Conservation (phyloP, 2,113 vertebrate species). For the Daphoenositta chrysoptera region DNA sequence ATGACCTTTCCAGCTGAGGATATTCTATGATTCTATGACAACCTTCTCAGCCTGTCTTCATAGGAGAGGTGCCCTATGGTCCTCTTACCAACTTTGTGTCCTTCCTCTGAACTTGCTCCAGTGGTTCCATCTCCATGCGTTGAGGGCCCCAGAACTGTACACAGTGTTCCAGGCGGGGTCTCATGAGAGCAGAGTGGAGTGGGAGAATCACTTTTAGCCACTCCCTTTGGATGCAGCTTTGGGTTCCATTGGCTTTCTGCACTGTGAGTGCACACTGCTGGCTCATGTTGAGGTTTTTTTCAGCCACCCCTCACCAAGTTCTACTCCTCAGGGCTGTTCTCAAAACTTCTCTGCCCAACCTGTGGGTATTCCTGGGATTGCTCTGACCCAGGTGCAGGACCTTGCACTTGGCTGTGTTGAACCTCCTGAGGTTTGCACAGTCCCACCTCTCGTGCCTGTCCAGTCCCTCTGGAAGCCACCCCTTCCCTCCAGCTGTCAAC, state of each 20-base stretch:
- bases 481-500: neutral
- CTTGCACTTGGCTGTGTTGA: neutral
- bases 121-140: neutral
- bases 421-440: neutral
- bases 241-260: neutral
- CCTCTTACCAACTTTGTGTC: neutral
- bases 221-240: neutral
- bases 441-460: neutral
- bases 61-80: neutral
- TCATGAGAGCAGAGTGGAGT: neutral
- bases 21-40: neutral
- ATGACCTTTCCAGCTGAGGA: neutral
- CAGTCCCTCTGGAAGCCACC: neutral
- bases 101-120: neutral
- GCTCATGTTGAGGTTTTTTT: neutral
- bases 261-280: rapidly evolving
- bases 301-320: rapidly evolving
- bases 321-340: neutral
- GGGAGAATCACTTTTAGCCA: neutral
- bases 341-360: no score
- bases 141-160: neutral
- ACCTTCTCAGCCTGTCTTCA: neutral
- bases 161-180: rapidly evolving
- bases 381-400: neutral
- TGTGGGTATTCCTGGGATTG: neutral